phyloP scores from a whole-genome alignment of 2,888 invertebrate species.

The Rhaphigaster nebulosa region DNA sequence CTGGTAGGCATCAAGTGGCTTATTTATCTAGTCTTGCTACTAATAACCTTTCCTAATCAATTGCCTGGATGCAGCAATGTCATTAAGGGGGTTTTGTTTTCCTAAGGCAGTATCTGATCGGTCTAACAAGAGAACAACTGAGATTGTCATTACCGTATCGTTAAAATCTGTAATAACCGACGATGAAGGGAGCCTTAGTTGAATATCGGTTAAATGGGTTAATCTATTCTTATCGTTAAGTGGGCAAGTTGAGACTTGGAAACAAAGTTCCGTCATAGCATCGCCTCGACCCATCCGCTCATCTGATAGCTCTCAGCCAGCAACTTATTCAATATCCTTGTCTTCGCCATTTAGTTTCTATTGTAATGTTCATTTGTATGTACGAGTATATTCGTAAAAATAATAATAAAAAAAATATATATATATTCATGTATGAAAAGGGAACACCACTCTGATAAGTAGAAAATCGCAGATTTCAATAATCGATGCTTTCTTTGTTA shows the following conservation, averaged over 20 bases:
- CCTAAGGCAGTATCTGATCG: background rate
- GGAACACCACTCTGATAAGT: too few relatives aligned
- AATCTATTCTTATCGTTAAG: constrained; percentile 42
- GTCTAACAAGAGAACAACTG: constrained; percentile 2
- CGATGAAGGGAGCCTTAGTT: constrained; percentile 36
- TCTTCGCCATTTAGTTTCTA: background rate
- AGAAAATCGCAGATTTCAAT: too few relatives aligned
- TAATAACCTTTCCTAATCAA: background rate
- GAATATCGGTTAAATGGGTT: constrained; percentile 41
- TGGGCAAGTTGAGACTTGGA: constrained; percentile 21
- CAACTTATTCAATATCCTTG: constrained; percentile 27
- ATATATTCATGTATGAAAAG: too few relatives aligned
- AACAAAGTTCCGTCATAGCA: constrained; percentile 19
- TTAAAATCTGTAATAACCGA: constrained; percentile 39
- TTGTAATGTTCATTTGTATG: background rate
- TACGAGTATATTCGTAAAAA: background rate
- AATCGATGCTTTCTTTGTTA: too few relatives aligned
- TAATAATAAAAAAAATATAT: too few relatives aligned
- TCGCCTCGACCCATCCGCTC: background rate
- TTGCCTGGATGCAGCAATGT: background rate
- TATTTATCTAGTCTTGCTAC: too few relatives aligned
- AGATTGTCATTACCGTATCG: constrained; percentile 39
- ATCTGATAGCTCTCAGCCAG: background rate
- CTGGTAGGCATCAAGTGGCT: too few relatives aligned
- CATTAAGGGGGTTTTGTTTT: background rate